phyloP scores from a whole-genome alignment of 2,113 vertebrate genomes.

The Istiophorus platypterus region DNA sequence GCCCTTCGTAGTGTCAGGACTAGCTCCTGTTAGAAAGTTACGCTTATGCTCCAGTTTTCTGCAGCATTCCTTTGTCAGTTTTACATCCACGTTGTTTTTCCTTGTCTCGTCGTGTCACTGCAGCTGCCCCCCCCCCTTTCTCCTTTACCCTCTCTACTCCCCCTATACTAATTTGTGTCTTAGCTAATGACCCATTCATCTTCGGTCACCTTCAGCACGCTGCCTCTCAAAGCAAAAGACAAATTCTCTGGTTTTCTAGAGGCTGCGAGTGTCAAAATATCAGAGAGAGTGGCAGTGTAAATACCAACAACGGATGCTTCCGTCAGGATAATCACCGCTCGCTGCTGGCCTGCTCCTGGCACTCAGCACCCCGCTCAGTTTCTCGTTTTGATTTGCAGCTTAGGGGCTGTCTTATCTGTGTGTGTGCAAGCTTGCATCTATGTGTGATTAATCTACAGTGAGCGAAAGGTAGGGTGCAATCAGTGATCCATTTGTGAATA shows the following conservation, averaged over 20 bases:
- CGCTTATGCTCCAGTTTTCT: neutral
- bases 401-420: slow-evolving; percentile 40
- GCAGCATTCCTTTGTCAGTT: neutral
- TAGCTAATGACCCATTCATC: slow-evolving; percentile 71
- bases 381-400: slow-evolving; percentile 61
- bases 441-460: slow-evolving; percentile 72
- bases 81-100: neutral
- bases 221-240: slow-evolving; percentile 59
- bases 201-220: slow-evolving; percentile 78
- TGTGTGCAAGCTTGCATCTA: slow-evolving; percentile 67
- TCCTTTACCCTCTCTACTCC: slow-evolving; percentile 12
- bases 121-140: neutral
- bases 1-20: neutral
- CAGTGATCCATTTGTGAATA: slow-evolving; percentile 76
- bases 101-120: slow-evolving; percentile 8
- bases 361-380: slow-evolving; percentile 45
- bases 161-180: slow-evolving; percentile 56
- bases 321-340: slow-evolving; percentile 72
- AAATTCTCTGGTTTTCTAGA: slow-evolving; percentile 66
- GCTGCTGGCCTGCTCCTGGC: slow-evolving; percentile 56
- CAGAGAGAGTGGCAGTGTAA: slow-evolving; percentile 76
- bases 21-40: neutral
- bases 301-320: slow-evolving; percentile 74
- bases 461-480: slow-evolving; percentile 74
- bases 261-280: slow-evolving; percentile 67